These are phyloP conservation scores for Odontomachus brunneus DNA, from an alignment of 1,140 invertebrate genomes.

Conservation along the genomic window DNA sequence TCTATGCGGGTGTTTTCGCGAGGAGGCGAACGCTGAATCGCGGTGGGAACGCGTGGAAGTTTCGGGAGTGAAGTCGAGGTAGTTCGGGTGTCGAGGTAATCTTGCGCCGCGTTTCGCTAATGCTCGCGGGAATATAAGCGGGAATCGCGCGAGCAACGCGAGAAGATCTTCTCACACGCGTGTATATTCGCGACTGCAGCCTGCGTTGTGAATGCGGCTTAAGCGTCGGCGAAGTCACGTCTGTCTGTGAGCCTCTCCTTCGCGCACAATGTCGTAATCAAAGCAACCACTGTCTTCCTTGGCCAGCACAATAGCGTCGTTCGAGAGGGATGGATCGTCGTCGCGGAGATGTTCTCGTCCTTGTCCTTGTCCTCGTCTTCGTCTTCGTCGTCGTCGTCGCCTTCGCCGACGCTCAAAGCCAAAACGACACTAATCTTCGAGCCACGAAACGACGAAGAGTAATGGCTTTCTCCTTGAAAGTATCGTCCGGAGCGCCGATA, in stretches of 20 bases:
- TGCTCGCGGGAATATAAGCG: constrained; percentile 49
- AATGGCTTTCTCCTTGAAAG: constrained; percentile 59
- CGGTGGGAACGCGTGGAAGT: constrained; percentile 38
- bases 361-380: constrained; percentile 29
- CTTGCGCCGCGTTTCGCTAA: constrained; percentile 38
- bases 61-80: background rate
- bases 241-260: constrained; percentile 70
- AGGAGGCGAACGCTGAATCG: background rate
- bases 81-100: constrained; percentile 58
- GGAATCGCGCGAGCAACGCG: constrained; percentile 38
- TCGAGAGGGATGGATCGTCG: constrained; percentile 75
- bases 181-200: constrained; percentile 32
- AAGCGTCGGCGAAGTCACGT: constrained; percentile 74
- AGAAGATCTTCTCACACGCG: constrained; percentile 43
- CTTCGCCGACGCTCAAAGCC: constrained; percentile 74
- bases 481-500: constrained; percentile 47
- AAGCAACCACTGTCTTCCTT: constrained; percentile 78
- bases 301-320: constrained; percentile 79
- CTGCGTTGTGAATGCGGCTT: constrained; percentile 67
- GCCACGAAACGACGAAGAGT: constrained; percentile 45
- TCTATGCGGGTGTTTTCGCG: too few species aligned
- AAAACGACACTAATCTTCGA: constrained; percentile 76
- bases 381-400: constrained; percentile 69
- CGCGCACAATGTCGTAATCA: constrained; percentile 83
- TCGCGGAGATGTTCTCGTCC: constrained; percentile 35